phyloP scores from a whole-genome alignment of 1,140 invertebrate genomes.

The Neodiprion pinetum region DNA sequence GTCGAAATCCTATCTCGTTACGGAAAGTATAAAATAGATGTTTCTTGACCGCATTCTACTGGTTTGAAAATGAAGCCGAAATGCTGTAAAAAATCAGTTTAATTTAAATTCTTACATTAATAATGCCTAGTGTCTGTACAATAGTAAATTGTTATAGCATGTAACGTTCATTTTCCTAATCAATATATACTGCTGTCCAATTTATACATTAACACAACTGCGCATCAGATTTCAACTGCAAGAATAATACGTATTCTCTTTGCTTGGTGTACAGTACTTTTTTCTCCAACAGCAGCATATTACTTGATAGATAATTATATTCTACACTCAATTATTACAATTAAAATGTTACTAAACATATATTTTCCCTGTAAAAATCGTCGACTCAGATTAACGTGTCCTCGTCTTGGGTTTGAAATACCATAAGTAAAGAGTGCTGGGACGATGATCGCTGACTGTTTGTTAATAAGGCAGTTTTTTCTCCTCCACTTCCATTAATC shows the following conservation, averaged over 20 bases:
- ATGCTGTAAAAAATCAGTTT: slow-evolving; percentile 6
- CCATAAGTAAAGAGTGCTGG: slow-evolving; percentile 72
- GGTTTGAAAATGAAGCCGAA: no score
- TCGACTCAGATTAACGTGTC: slow-evolving; percentile 69
- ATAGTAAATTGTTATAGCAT: slow-evolving; percentile 4
- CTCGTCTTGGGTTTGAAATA: slow-evolving; percentile 76
- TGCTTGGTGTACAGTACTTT: neutral
- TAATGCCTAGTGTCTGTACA: neutral
- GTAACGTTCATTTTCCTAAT: neutral
- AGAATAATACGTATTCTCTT: neutral
- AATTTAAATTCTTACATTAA: neutral
- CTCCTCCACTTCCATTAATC: slow-evolving; percentile 68
- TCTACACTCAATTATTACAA: neutral
- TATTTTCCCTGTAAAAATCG: slow-evolving; percentile 10
- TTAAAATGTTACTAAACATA: neutral
- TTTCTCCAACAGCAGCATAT: neutral
- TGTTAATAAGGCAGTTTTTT: slow-evolving; percentile 65
- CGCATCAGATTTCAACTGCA: neutral
- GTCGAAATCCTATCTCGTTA: no score
- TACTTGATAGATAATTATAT: neutral
- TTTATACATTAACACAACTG: neutral
- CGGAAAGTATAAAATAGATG: neutral
- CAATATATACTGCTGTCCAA: neutral
- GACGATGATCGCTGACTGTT: slow-evolving; percentile 64
- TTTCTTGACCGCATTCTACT: no score